Evolutionary conservation across 2,888 invertebrate species (phyloP), one percentile per base, ranked within the genome.

Genomic region (Timema podura): DNA sequence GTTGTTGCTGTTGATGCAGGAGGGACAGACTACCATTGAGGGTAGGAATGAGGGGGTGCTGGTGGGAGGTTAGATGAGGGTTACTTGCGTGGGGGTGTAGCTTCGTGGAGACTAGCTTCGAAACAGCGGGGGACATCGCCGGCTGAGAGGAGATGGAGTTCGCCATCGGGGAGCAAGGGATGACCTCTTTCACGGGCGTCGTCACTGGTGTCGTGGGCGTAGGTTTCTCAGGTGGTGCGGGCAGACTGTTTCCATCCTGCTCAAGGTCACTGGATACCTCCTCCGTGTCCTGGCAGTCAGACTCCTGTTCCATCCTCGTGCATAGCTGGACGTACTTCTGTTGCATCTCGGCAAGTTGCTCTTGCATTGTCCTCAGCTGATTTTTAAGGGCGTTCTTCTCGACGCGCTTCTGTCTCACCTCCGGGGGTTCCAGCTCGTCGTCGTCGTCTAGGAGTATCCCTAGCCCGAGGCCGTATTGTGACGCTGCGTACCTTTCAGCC

Each of bases 301-400:
- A 73, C 74, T 89, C 89, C 77, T 90, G 90, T 76, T 93, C 93
- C 87, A 93, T 92, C 76, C 92, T 86, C 78, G 91, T 93, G 80
- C 93, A 92, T 77, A 95, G 83, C 81, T 94, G 92, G 79, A 91
- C 87, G 82, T 95, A 95, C 80, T 94, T 91, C 79, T 94, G 92
- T 83, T 93, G 94, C 91, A 96, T 95, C 80, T 91, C 91, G 11
- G 93, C 93, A 72, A 95, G 83, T 81, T 95, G 93, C 78, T 94
- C 92, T 83, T 94, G 93, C 88, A 96, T 89, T 72, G 91, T 90
- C 77, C 93, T 87, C 77, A 95, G 83, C 81, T 95, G 95, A 73
- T 90, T 90, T 81, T 94, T 92, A 15, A 95, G 85, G 71, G 91
- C 90, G 79, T 93, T 92, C 80, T 93, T 93, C 82, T 93, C 93